A percentile compares a stretch with the other conserved stretches of the same genome.
These are phyloP conservation scores for Talpa occidentalis DNA, from an alignment of 2,113 vertebrate species.

Conservation along the genomic window DNA sequence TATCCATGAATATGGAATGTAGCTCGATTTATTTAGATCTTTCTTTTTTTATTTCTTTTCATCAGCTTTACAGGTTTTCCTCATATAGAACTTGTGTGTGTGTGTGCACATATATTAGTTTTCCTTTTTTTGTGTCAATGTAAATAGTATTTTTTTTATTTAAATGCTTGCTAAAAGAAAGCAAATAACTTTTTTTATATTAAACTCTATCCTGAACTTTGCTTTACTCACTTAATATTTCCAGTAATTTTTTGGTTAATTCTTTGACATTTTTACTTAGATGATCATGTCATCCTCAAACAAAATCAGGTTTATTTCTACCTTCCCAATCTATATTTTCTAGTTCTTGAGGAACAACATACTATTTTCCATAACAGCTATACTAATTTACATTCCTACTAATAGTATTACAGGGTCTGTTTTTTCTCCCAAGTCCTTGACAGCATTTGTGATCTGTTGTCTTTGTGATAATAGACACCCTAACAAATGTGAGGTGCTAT, in stretches of 20 bases:
- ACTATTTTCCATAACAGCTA: not conserved
- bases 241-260: not conserved
- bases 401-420: not conserved
- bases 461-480: not conserved
- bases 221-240: not conserved
- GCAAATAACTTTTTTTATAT: not conserved
- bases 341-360: not conserved
- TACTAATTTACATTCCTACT: not conserved
- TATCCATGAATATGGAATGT: not conserved
- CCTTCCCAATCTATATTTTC: not conserved
- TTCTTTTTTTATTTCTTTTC: not conserved
- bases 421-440: not conserved
- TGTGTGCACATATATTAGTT: not conserved
- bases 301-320: not conserved
- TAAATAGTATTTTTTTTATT: not conserved
- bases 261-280: not conserved
- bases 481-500: not conserved
- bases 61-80: not conserved
- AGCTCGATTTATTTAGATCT: not conserved
- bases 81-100: not conserved
- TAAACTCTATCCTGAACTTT: not conserved
- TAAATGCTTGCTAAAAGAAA: slow-evolving; percentile 2
- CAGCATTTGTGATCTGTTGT: not conserved
- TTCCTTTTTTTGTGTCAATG: not conserved
- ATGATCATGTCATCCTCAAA: not conserved